Conservation (phyloP, 2,797 vertebrate genomes). For the Crypturellus tataupa region DNA sequence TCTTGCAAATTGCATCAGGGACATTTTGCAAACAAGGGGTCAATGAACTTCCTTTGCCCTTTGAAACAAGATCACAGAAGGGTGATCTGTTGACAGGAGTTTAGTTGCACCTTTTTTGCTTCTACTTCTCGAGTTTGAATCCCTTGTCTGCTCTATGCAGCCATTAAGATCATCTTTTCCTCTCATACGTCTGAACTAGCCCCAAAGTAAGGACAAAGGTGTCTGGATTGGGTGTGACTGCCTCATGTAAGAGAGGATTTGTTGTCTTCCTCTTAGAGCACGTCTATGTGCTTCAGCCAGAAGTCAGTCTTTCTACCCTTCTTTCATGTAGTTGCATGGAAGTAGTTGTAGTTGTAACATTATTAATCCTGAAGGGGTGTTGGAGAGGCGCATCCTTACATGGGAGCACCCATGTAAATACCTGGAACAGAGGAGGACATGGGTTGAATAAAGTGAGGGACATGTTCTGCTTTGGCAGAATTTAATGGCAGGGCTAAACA, state of each 20-base stretch:
- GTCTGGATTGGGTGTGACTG: too few relatives aligned
- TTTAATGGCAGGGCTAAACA: background rate
- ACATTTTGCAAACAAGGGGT: background rate
- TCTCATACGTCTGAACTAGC: background rate
- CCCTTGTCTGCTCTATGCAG: background rate
- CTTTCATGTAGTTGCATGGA: too few relatives aligned
- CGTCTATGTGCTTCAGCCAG: background rate
- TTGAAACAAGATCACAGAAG: background rate
- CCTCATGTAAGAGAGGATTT: background rate
- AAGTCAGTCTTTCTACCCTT: background rate
- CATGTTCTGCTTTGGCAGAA: background rate
- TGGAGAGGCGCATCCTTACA: background rate
- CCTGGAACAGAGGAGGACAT: background rate
- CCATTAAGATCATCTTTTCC: background rate
- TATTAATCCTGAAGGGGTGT: background rate
- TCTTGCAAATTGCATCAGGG: background rate
- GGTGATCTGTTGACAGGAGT: rapidly evolving
- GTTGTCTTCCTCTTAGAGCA: background rate
- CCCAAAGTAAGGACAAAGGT: background rate
- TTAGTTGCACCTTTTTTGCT: background rate
- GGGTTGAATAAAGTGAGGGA: background rate
- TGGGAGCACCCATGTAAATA: background rate
- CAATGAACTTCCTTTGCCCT: background rate
- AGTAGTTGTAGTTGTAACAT: background rate
- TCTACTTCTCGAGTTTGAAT: background rate